phyloP scores from a whole-genome alignment of 2,888 invertebrate genomes.

The Plusia festucae region DNA sequence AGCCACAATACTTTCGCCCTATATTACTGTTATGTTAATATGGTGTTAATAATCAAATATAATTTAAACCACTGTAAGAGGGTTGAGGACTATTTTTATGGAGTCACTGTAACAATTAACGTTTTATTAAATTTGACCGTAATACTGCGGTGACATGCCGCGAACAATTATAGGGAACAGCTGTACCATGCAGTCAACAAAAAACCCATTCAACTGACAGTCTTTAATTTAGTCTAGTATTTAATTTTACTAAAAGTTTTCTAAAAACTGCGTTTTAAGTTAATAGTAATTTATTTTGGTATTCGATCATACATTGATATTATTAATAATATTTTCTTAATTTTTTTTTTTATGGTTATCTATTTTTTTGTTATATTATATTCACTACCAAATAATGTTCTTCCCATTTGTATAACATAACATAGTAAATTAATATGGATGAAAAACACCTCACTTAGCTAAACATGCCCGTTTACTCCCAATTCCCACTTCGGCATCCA shows the following conservation, averaged over 20 bases:
- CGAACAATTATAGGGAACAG: not conserved
- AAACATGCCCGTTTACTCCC: not conserved
- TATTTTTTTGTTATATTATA: too few relatives aligned
- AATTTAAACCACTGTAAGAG: not conserved
- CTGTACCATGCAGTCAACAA: not conserved
- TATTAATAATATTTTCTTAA: not conserved
- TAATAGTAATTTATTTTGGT: too few relatives aligned
- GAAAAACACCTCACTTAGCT: not conserved
- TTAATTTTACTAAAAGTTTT: not conserved
- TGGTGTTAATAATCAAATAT: conserved; percentile 3
- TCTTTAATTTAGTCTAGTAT: not conserved
- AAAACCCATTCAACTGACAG: not conserved
- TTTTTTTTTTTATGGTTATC: too few relatives aligned
- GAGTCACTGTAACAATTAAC: not conserved
- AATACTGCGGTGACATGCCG: conserved; percentile 4
- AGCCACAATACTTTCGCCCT: not conserved
- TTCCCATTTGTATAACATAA: too few relatives aligned
- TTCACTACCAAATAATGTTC: too few relatives aligned
- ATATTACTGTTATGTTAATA: not conserved
- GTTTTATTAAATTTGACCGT: not conserved
- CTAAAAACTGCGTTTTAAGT: too few relatives aligned
- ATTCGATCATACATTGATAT: not conserved
- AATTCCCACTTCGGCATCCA: not conserved
- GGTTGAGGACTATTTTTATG: not conserved
- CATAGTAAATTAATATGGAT: not conserved